These are phyloP conservation scores for Papilio helenus DNA, from an alignment of 1,140 invertebrate species.

Conservation along the genomic window DNA sequence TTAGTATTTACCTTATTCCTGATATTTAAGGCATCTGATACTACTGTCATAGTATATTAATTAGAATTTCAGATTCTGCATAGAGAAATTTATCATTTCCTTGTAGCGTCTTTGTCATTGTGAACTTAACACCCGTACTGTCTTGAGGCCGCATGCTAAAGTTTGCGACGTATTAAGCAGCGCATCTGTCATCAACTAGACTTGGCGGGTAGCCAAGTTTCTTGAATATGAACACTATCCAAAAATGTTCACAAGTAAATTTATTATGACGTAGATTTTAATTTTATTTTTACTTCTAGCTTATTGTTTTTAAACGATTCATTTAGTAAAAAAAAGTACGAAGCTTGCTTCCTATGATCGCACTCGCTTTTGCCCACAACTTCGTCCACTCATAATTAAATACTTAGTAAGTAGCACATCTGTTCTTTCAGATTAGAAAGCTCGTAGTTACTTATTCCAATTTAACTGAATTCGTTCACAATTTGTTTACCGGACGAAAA, in stretches of 20 bases:
- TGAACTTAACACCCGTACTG: slow-evolving; percentile 7
- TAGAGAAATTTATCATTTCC: slow-evolving; percentile 11
- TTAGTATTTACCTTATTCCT: too few species aligned
- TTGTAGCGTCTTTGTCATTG: slow-evolving; percentile 1
- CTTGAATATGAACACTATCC: neutral
- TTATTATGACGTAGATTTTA: neutral
- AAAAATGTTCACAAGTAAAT: neutral
- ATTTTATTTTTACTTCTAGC: neutral
- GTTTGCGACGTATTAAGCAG: slow-evolving; percentile 6
- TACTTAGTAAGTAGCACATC: too few species aligned
- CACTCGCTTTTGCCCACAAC: too few species aligned
- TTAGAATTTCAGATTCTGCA: neutral
- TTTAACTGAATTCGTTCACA: neutral
- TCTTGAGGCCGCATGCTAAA: slow-evolving; percentile 16
- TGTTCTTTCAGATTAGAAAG: too few species aligned
- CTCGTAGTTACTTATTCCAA: too few species aligned
- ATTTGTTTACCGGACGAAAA: neutral
- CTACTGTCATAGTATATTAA: neutral
- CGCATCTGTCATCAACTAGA: neutral
- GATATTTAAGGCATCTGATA: neutral
- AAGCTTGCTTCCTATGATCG: too few species aligned
- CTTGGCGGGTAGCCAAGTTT: slow-evolving; percentile 6
- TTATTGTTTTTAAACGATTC: too few species aligned
- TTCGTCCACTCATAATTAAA: too few species aligned
- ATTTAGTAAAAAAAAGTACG: too few species aligned